Evolutionary conservation across 2,888 invertebrate species (phyloP).

Genomic region (Sialis fuliginosa): DNA sequence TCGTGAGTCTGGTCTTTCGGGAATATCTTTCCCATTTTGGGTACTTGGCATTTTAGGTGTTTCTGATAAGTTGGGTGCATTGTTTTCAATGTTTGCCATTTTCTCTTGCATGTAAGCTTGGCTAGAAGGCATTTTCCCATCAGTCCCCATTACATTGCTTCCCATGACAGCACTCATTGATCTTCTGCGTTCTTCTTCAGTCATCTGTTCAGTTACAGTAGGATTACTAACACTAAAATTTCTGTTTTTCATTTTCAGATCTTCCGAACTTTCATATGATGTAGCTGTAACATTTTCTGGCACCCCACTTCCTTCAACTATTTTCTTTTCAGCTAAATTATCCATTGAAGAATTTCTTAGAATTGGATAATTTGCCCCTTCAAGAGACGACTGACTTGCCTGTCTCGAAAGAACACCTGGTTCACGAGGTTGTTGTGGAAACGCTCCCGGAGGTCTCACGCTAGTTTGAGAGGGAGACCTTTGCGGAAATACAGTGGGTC

Average conservation of each 20-base stretch:
- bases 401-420: conserved; percentile 14
- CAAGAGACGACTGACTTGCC: conserved; percentile 8
- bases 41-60: conserved; percentile 10
- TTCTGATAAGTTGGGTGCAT: conserved; percentile 18
- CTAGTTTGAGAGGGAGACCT: conserved; percentile 19
- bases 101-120: conserved; percentile 31
- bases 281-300: neutral
- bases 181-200: conserved; percentile 34
- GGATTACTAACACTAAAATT: conserved; percentile 35
- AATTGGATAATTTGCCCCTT: conserved; percentile 5
- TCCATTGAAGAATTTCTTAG: conserved; percentile 12
- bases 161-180: conserved; percentile 32
- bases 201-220: conserved; percentile 27
- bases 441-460: conserved; percentile 13
- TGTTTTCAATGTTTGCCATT: conserved; percentile 16
- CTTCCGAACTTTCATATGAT: no score
- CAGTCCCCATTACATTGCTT: conserved; percentile 25
- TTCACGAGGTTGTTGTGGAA: conserved; percentile 15
- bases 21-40: conserved; percentile 15
- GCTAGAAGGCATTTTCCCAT: conserved; percentile 23
- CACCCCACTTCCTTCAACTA: conserved; percentile 22
- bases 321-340: conserved; percentile 22
- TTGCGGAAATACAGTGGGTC: conserved; percentile 31
- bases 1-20: conserved; percentile 18
- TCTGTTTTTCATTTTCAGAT: conserved; percentile 23